phyloP scores from a whole-genome alignment of 2,888 invertebrate species.

The Brachyopa scutellaris region DNA sequence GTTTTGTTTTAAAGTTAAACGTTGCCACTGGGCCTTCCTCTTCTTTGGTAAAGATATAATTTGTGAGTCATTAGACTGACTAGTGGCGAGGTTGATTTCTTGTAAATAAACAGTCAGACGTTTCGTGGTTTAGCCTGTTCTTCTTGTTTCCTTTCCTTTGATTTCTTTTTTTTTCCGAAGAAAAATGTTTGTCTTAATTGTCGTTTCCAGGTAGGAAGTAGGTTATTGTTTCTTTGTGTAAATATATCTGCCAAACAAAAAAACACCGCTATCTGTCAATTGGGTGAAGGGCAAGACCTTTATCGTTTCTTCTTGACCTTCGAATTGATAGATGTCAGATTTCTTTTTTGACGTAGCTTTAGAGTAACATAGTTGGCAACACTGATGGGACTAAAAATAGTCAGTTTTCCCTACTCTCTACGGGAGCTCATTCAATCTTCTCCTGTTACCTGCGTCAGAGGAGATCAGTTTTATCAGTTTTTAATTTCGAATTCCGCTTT shows the following conservation, averaged over 20 bases:
- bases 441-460: conserved; percentile 59
- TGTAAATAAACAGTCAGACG: conserved; percentile 49
- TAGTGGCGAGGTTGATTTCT: not conserved
- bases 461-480: conserved; percentile 3
- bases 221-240: conserved; percentile 27
- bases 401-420: not conserved
- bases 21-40: not conserved
- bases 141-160: conserved; percentile 11
- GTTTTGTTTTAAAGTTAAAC: conserved; percentile 11
- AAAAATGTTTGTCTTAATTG: conserved; percentile 35
- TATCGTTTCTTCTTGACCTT: conserved; percentile 53
- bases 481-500: conserved; percentile 52
- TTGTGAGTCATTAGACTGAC: conserved; percentile 38
- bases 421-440: not conserved
- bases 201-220: conserved; percentile 50
- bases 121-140: conserved; percentile 11
- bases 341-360: too few relatives aligned
- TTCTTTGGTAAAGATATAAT: conserved; percentile 34
- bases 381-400: too few relatives aligned
- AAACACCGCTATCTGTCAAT: too few relatives aligned
- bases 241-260: not conserved
- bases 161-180: conserved; percentile 11
- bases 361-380: too few relatives aligned
- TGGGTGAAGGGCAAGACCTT: conserved; percentile 62
- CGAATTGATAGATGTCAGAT: conserved; percentile 12